Base-by-base conservation (phyloP, 2,113 vertebrate genomes). In the Cyanoliseus patagonus region DNA sequence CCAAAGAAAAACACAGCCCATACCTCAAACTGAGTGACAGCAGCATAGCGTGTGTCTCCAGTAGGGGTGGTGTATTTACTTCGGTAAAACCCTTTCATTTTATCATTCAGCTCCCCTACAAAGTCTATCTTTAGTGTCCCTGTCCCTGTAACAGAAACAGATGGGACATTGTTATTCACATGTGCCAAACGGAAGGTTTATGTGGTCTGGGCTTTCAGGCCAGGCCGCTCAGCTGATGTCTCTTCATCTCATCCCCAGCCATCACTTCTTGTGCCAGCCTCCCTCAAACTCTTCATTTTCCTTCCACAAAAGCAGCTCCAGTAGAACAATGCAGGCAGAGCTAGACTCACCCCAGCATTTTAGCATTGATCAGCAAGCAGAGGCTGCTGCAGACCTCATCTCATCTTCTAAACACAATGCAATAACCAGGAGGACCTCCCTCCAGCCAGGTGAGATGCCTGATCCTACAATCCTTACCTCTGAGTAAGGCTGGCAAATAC, bases 11-110 rank as follows among this genome's bases (percentile, higher is more conserved):
- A 10, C 3, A 10, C 0, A 92, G n/a, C 7, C 52, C 94, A 28
- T 97, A 99, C 99, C 99, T 99, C 99, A 96, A 99, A 99, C 97
- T 99, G 99, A 47, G 99, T 99, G 97, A 99, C 99, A 25, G 99
- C 99, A 79, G 99, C 99, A 49, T 98, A 99, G 93, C 99, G 99
- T 12, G 98, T 95, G 95, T 99, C 99, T 95, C 99, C 99, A 14
- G 97, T 96, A 53, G 98, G 83, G 82, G 98, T 98, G 47, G 98
- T 97, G 35, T 99, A 99, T 98, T 99, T 99, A 97, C 99, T 99
- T 87, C 99, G 98, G 92, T 99, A 99, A 90, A 99, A 99, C 5
- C 99, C 99, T 96, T 99, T 99, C 99, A 99, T 99, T 97, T 99
- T 99, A 96, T 99, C 99, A 23, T 99, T 99, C 91, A 99, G 98